Percentiles rank a stretch among this genome's conserved stretches.
These are phyloP conservation scores for Gandaritis pyraliata DNA, from an alignment of 2,888 invertebrate genomes.

Conservation along the genomic window DNA sequence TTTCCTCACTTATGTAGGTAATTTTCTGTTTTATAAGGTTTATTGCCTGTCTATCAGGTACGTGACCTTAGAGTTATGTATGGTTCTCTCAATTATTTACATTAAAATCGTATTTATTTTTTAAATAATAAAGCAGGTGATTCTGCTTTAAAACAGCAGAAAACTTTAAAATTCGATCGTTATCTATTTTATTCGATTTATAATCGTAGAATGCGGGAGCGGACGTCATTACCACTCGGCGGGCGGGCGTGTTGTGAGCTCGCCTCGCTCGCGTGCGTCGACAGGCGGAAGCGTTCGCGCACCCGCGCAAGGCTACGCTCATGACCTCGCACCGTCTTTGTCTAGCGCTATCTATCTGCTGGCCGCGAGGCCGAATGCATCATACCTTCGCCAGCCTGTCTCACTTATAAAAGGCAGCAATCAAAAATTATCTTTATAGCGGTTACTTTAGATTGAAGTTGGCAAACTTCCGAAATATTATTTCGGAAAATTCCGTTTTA, in stretches of 20 bases:
- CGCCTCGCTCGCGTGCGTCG: constrained; percentile 60
- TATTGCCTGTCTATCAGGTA: constrained; percentile 26
- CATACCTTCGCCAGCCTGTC: constrained; percentile 65
- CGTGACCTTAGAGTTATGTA: constrained; percentile 28
- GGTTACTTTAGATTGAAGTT: neutral
- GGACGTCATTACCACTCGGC: constrained; percentile 55
- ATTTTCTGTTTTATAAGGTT: constrained; percentile 34
- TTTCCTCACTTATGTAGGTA: constrained; percentile 33
- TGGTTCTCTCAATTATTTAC: constrained; percentile 15
- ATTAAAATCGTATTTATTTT: neutral
- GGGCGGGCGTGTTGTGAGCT: constrained; percentile 56
- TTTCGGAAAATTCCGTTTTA: neutral
- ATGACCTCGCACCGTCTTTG: constrained; percentile 84
- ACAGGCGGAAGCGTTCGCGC: constrained; percentile 80
- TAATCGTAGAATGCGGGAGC: constrained; percentile 8
- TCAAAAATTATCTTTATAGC: constrained; percentile 12
- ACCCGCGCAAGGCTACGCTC: constrained; percentile 83
- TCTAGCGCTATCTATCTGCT: constrained; percentile 83
- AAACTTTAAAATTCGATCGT: neutral
- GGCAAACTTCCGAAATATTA: neutral
- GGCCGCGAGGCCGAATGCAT: constrained; percentile 82
- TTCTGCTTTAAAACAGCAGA: neutral
- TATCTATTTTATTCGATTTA: constrained; percentile 28
- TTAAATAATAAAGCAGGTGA: neutral
- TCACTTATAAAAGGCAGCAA: constrained; percentile 17